A percentile compares a stretch with the other conserved stretches of the same genome.
Conservation (phyloP, 2,888 invertebrate species). For the Gryllus longicercus region DNA sequence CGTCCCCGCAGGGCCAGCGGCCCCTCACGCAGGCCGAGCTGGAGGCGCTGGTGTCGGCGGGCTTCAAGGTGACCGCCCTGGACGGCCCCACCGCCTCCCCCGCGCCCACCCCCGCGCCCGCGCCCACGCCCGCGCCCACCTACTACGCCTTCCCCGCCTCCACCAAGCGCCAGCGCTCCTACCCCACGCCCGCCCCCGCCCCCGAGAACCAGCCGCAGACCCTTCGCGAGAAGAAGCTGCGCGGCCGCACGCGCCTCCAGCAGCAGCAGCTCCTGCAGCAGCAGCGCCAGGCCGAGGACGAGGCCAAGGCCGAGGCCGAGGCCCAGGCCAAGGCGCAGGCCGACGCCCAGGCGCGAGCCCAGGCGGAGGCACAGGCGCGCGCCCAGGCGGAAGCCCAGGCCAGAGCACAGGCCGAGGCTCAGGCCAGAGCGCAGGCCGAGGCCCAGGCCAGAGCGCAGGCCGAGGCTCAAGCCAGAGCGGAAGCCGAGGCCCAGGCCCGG, state of each 20-base stretch:
- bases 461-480: neutral
- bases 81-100: conserved; percentile 22
- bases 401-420: neutral
- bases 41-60: conserved; percentile 36
- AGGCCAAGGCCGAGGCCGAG: neutral
- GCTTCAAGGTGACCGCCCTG: conserved; percentile 35
- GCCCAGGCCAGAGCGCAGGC: neutral
- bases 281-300: neutral
- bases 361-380: neutral
- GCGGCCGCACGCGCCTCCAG: conserved; percentile 19
- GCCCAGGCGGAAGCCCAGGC: too few species aligned
- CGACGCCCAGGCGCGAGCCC: neutral
- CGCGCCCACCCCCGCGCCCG: neutral
- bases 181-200: conserved; percentile 26
- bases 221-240: neutral
- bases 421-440: neutral
- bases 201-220: neutral
- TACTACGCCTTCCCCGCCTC: conserved; percentile 27
- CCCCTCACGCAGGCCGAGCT: conserved; percentile 37
- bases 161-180: conserved; percentile 33
- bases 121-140: conserved; percentile 28
- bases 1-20: conserved; percentile 36
- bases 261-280: neutral
- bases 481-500: neutral
- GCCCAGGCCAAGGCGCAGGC: neutral